Evolutionary conservation across 1,140 invertebrate genomes (phyloP).

Genomic region (Tyrophagus putrescentiae): DNA sequence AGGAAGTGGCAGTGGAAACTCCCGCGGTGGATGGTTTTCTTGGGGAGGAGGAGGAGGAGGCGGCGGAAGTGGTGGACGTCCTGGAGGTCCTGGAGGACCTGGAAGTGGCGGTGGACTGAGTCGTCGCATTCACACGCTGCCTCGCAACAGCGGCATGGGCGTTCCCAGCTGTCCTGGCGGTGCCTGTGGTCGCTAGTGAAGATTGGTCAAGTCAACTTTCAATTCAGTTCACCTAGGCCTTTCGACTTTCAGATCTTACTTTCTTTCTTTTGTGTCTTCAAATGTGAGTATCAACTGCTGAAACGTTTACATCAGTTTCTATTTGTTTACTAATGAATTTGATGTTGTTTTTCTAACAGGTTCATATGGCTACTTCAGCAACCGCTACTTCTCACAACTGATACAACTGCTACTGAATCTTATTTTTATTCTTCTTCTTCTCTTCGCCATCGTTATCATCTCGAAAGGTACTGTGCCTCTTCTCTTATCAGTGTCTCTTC

Average conservation of each 20-base stretch:
- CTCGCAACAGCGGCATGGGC: conserved; percentile 2
- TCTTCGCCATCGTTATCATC: too few relatives aligned
- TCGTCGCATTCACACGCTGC: conserved; percentile 3
- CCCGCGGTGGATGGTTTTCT: too few relatives aligned
- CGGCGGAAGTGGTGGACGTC: not conserved
- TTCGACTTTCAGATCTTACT: not conserved
- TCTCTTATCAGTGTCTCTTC: too few relatives aligned
- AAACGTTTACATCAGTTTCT: not conserved
- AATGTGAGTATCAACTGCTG: not conserved
- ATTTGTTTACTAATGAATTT: not conserved
- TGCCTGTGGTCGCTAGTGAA: not conserved
- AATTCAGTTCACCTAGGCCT: not conserved
- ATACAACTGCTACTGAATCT: too few relatives aligned
- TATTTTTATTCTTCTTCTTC: too few relatives aligned
- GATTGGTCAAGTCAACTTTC: not conserved
- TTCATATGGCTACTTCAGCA: too few relatives aligned
- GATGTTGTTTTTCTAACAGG: too few relatives aligned
- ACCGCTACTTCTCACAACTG: too few relatives aligned
- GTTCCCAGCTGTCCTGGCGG: conserved; percentile 6
- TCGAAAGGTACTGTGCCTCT: too few relatives aligned
- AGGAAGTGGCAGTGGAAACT: too few relatives aligned
- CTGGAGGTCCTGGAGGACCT: not conserved
- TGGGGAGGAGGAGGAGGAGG: not conserved
- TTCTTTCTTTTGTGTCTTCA: not conserved
- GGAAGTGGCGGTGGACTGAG: not conserved